Percentiles rank a stretch among this genome's conserved stretches.
Conservation (phyloP, 2,797 vertebrate species). For the Hafferia zeledoni region DNA sequence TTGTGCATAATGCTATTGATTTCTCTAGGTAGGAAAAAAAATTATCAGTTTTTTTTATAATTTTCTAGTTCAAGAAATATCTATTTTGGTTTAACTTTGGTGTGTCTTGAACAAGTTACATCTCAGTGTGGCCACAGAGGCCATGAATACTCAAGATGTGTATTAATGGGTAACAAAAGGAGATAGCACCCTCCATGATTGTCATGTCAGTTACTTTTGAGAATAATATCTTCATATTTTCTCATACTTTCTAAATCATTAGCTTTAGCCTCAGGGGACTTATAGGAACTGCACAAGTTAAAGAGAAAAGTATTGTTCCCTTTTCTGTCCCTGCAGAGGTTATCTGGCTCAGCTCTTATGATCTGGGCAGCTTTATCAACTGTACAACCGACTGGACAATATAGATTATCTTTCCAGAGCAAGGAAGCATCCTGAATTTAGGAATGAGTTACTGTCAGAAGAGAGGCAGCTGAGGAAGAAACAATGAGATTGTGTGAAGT, state of each 20-base stretch:
- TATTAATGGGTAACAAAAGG: background rate
- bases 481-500: background rate
- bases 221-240: background rate
- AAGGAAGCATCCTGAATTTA: background rate
- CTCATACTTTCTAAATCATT: background rate
- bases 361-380: background rate
- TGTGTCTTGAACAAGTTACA: background rate
- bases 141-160: background rate
- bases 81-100: background rate
- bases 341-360: background rate
- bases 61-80: background rate
- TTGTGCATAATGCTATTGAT: background rate
- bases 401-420: background rate
- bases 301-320: background rate
- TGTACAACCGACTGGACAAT: background rate
- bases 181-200: background rate
- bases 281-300: background rate
- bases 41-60: rapidly evolving
- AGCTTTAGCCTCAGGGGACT: background rate
- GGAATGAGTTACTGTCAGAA: background rate
- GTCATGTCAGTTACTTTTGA: background rate
- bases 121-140: background rate
- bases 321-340: background rate
- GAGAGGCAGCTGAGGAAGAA: background rate
- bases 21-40: background rate